These are phyloP conservation scores for Sebastes miniatus DNA, from an alignment of 2,797 vertebrate genomes.

Conservation along the genomic window DNA sequence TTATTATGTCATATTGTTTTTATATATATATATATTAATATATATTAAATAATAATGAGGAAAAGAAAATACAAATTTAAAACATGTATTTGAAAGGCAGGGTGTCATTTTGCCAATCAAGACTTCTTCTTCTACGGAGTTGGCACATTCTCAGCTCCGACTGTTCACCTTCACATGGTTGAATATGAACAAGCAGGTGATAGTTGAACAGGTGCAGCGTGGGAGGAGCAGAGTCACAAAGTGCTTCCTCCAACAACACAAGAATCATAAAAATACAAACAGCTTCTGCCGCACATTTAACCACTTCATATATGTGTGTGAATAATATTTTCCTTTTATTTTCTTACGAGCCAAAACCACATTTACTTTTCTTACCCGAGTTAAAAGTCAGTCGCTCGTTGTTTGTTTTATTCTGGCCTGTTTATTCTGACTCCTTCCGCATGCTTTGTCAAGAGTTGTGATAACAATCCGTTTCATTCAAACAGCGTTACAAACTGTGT, in stretches of 20 bases:
- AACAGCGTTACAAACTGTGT: neutral
- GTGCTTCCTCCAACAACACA: neutral
- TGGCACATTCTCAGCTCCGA: neutral
- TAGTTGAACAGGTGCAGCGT: neutral
- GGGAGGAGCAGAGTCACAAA: neutral
- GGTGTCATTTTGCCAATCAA: too few species aligned
- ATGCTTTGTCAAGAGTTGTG: neutral
- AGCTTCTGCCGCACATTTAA: neutral
- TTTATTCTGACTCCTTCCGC: neutral
- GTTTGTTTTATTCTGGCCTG: neutral
- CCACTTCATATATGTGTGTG: too few species aligned
- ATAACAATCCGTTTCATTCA: neutral
- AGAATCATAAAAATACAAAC: neutral
- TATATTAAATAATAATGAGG: too few species aligned
- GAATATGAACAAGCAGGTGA: neutral
- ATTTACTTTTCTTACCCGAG: neutral
- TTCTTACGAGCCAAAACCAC: neutral
- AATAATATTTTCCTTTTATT: neutral
- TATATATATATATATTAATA: too few species aligned
- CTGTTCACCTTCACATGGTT: neutral
- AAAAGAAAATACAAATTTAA: too few species aligned
- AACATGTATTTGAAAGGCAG: too few species aligned
- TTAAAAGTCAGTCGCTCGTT: neutral
- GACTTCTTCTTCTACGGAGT: neutral
- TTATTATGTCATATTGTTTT: too few species aligned